Evolutionary conservation across 1,140 invertebrate genomes (phyloP).

Genomic region (Panonychus citri): DNA sequence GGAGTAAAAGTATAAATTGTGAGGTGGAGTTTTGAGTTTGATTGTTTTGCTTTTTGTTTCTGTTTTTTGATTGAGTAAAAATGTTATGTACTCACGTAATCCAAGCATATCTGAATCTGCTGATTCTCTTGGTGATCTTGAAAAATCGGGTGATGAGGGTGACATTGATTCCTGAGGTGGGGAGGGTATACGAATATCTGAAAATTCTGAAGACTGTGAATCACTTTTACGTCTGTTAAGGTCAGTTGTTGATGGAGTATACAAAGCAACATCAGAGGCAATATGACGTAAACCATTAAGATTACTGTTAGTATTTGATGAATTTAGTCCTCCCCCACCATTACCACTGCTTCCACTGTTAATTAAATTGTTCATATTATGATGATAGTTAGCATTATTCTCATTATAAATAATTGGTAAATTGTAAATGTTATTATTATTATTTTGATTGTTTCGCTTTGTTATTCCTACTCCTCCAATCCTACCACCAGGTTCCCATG

Average conservation of each 20-base stretch:
- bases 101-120: slow-evolving; percentile 10
- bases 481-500: too few relatives aligned
- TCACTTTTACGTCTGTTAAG: slow-evolving; percentile 1
- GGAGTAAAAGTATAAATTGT: too few relatives aligned
- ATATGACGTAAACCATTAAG: slow-evolving; percentile 1
- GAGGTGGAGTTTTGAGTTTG: too few relatives aligned
- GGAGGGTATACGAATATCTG: neutral
- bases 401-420: neutral
- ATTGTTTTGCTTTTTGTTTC: too few relatives aligned
- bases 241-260: neutral
- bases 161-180: neutral
- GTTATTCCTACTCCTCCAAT: too few relatives aligned
- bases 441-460: neutral
- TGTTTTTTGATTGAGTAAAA: neutral
- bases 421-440: neutral
- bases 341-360: too few relatives aligned
- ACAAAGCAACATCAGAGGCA: slow-evolving; percentile 5
- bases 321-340: too few relatives aligned
- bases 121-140: neutral
- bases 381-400: neutral
- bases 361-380: neutral
- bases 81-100: slow-evolving; percentile 1
- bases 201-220: neutral
- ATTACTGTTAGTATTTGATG: too few relatives aligned
- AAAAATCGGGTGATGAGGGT: neutral